Conservation (phyloP, 2,888 invertebrate species). For the Malacosoma neustria region DNA sequence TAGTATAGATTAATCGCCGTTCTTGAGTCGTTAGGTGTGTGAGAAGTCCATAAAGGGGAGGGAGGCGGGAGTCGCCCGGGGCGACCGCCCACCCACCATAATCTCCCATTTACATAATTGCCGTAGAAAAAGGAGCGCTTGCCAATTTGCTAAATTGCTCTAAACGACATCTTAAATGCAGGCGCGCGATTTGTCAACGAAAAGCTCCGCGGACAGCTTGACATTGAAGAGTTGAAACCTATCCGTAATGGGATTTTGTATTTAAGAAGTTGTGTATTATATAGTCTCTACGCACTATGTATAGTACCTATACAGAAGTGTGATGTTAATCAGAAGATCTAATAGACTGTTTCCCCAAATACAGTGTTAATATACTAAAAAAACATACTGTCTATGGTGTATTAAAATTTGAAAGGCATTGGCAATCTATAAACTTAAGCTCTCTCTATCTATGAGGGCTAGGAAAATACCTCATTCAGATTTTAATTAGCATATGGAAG, state of each 20-base stretch:
- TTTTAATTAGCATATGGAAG: too few species aligned
- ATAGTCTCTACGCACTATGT: too few species aligned
- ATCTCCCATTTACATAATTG: constrained; percentile 76
- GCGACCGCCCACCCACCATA: constrained; percentile 65
- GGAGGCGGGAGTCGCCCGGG: constrained; percentile 55
- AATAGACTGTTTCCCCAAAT: too few species aligned
- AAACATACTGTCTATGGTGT: too few species aligned
- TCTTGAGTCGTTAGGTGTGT: constrained; percentile 55
- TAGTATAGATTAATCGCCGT: constrained; percentile 64
- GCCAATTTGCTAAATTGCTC: constrained; percentile 74
- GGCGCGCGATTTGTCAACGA: not conserved
- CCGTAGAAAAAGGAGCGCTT: constrained; percentile 72
- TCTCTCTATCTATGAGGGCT: too few species aligned
- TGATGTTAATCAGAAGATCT: too few species aligned
- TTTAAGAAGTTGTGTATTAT: too few species aligned
- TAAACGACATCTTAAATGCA: constrained; percentile 53
- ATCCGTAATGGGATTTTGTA: not conserved
- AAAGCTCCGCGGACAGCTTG: not conserved
- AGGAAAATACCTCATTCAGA: too few species aligned
- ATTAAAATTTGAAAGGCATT: too few species aligned
- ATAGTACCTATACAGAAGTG: too few species aligned
- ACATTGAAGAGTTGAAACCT: not conserved
- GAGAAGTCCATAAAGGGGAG: constrained; percentile 44
- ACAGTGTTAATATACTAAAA: too few species aligned
- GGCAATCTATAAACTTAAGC: too few species aligned